These are phyloP conservation scores for Endomychus coccineus DNA, from an alignment of 2,888 invertebrate genomes.

Conservation along the genomic window DNA sequence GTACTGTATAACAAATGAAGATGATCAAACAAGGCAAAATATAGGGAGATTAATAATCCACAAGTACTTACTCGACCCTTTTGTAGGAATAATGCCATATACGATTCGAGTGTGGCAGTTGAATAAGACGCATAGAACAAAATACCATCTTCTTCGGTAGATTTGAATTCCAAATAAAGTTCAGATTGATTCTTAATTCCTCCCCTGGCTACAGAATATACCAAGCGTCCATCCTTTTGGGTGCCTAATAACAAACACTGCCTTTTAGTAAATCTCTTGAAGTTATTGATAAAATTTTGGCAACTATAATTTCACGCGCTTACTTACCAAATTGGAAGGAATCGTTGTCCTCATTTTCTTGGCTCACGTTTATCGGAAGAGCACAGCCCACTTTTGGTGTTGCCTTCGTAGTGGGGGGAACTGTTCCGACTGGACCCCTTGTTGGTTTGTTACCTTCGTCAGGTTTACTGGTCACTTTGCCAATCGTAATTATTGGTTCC, in stretches of 20 bases:
- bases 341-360: constrained; percentile 42
- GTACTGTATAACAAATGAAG: no score
- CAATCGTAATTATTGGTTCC: constrained; percentile 19
- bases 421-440: constrained; percentile 36
- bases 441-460: constrained; percentile 2
- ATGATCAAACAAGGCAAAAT: no score
- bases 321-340: constrained; percentile 58
- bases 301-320: no score
- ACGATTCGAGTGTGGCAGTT: constrained; percentile 42
- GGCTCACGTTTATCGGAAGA: constrained; percentile 49
- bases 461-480: constrained; percentile 15
- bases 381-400: constrained; percentile 44
- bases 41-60: no score
- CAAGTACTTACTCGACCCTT: constrained; percentile 57
- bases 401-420: constrained; percentile 30
- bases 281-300: neutral
- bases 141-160: constrained; percentile 66
- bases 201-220: constrained; percentile 52
- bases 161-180: constrained; percentile 72
- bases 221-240: constrained; percentile 62
- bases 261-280: neutral
- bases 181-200: constrained; percentile 62
- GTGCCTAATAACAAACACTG: constrained; percentile 49
- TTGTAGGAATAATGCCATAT: constrained; percentile 66
- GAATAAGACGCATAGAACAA: constrained; percentile 73